A percentile compares a stretch with the other conserved stretches of the same genome.
Conservation (phyloP, 2,888 invertebrate species). For the Nomada ferruginata region DNA sequence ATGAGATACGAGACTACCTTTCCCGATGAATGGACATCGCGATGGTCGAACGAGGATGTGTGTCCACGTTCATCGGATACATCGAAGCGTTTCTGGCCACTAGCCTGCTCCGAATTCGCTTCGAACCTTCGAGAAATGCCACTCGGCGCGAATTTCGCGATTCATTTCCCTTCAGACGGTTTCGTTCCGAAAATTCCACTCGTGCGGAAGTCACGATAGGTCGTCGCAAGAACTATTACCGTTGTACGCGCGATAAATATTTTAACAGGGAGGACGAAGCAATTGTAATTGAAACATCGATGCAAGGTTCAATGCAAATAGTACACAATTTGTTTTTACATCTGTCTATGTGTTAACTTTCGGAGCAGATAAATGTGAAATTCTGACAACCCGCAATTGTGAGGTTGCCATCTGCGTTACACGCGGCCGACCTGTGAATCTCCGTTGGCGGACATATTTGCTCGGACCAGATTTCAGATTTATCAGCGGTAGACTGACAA, state of each 20-base stretch:
- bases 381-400: constrained; percentile 53
- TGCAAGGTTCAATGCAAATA: too few species aligned
- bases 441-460: constrained; percentile 59
- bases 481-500: constrained; percentile 69
- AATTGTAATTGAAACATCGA: too few species aligned
- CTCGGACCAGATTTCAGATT: constrained; percentile 70
- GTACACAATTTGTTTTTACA: too few species aligned
- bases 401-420: neutral
- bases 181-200: neutral
- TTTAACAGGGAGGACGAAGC: too few species aligned
- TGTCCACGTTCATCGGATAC: constrained; percentile 44
- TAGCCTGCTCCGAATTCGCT: constrained; percentile 6
- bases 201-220: neutral
- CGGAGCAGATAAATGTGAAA: neutral
- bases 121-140: neutral
- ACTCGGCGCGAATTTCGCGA: neutral
- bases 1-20: constrained; percentile 56
- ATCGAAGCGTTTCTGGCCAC: constrained; percentile 49
- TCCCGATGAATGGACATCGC: constrained; percentile 51
- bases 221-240: too few species aligned
- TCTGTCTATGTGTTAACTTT: neutral
- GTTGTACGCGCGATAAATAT: too few species aligned
- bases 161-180: neutral
- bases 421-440: constrained; percentile 27
- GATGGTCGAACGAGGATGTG: constrained; percentile 36